A percentile compares a stretch with the other conserved stretches of the same genome.
Evolutionary conservation across 2,113 vertebrate species (phyloP).

Genomic region (Chascanopsetta lugubris): DNA sequence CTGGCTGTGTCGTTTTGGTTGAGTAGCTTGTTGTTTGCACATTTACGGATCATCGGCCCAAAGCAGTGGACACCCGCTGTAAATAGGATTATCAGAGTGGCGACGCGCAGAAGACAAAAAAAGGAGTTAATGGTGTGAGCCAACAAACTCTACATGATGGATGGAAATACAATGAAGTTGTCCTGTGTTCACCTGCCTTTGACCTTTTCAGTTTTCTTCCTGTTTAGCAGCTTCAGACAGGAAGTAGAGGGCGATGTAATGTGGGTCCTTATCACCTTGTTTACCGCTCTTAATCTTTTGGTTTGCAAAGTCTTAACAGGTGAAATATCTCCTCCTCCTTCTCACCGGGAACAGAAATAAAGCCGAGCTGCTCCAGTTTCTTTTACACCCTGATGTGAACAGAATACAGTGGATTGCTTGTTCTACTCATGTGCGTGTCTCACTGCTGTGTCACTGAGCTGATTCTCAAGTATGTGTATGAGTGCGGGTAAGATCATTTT

Average conservation of each 20-base stretch:
- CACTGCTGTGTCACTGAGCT: not conserved
- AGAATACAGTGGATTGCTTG: slow-evolving; percentile 13
- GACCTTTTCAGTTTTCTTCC: slow-evolving; percentile 50
- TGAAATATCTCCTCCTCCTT: not conserved
- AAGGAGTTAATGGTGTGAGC: not conserved
- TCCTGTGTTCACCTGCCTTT: slow-evolving; percentile 28
- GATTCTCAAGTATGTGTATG: not conserved
- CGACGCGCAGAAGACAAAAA: slow-evolving; percentile 3
- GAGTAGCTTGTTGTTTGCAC: not conserved
- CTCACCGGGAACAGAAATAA: not conserved
- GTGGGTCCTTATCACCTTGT: slow-evolving; percentile 21
- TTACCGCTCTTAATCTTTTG: not conserved
- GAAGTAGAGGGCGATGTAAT: slow-evolving; percentile 50
- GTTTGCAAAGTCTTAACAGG: slow-evolving; percentile 2
- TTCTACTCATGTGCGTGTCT: not conserved
- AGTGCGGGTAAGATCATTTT: not conserved
- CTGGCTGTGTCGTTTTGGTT: slow-evolving; percentile 2
- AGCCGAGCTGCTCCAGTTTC: not conserved
- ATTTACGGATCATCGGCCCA: slow-evolving; percentile 12
- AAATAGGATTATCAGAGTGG: slow-evolving; percentile 52
- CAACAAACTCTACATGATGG: not conserved
- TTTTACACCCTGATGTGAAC: slow-evolving; percentile 7
- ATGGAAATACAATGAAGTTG: slow-evolving; percentile 6
- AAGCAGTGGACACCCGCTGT: slow-evolving; percentile 10
- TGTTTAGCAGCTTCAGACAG: slow-evolving; percentile 37